phyloP scores from a whole-genome alignment of 2,888 invertebrate species.

The Mythimna vitellina region DNA sequence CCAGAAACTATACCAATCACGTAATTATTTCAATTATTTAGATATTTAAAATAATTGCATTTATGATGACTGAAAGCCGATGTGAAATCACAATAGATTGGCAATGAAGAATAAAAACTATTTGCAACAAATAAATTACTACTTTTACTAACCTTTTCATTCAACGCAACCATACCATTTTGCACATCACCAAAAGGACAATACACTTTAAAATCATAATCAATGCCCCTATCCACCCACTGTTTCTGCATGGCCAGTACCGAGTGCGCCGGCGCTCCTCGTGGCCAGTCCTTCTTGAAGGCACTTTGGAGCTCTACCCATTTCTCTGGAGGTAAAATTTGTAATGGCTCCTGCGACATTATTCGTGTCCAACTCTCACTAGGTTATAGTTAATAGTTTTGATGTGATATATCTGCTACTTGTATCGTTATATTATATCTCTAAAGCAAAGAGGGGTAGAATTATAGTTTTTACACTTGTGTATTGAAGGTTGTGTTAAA shows the following conservation, averaged over 20 bases:
- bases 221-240: slow-evolving; percentile 71
- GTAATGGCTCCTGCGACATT: slow-evolving; percentile 62
- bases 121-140: too few species aligned
- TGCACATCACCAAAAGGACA: slow-evolving; percentile 80
- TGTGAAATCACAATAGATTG: too few species aligned
- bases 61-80: too few species aligned
- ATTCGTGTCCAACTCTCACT: slow-evolving; percentile 5
- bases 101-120: too few species aligned
- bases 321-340: slow-evolving; percentile 64
- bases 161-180: slow-evolving; percentile 80
- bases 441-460: not conserved
- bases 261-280: slow-evolving; percentile 76
- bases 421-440: slow-evolving; percentile 17
- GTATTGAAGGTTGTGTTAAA: too few species aligned
- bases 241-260: slow-evolving; percentile 78
- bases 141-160: slow-evolving; percentile 70
- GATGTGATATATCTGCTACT: slow-evolving; percentile 11
- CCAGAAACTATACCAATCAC: too few species aligned
- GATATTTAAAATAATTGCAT: too few species aligned
- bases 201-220: slow-evolving; percentile 78
- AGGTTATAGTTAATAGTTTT: slow-evolving; percentile 29
- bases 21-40: too few species aligned
- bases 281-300: slow-evolving; percentile 73
- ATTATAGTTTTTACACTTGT: not conserved
- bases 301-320: slow-evolving; percentile 71